Evolutionary conservation across 2,888 invertebrate species (phyloP), one percentile per base, ranked within the genome.

Genomic region (Meandrusa payeni): DNA sequence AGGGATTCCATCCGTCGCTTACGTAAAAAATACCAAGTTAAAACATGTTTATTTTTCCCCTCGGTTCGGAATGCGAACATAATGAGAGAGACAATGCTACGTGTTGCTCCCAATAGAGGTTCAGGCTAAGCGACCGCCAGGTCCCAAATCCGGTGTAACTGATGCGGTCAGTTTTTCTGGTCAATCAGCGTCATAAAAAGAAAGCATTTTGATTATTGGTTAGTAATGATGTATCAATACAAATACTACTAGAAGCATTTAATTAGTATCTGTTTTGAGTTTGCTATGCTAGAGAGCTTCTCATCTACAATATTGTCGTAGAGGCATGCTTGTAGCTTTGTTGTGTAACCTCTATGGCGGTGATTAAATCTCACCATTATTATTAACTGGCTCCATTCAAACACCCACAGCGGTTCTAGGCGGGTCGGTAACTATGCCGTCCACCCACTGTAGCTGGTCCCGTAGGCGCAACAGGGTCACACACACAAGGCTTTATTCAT

Each of bases 311-410:
- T 13, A 63, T 71, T 52, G 70, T 69, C 74, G 73, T 73, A 76
- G 67, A 61, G 68, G 64, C 83, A 85, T 82, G 85, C 83, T 79
- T 73, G 68, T 71, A 73, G 74, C 71, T 77, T 75, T 76, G 75
- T 85, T 83, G 81, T 76, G 81, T 81, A 86, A 85, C 80, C 70
- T 83, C 75, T 78, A 81, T 76, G 80, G 69, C 69, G 82, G 86
- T 85, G 86, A 87, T 87, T 86, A 85, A 78, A 86, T 86, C 85
- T 85, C 86, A 83, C 85, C 86, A 87, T 86, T 85, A 86, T 86
- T 86, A 86, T 85, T 81, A 82, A 85, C 81, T 82, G 83, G 83
- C 85, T 85, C 83, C 83, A 87, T 87, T 85, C 76, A 81, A 77
- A 83, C 86, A 87, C 86, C 86, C 86, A 87, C 86, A 79, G 85